Evolutionary conservation across 2,113 vertebrate species (phyloP), one percentile per base, ranked within the genome.

Genomic region (Channa maculata): DNA sequence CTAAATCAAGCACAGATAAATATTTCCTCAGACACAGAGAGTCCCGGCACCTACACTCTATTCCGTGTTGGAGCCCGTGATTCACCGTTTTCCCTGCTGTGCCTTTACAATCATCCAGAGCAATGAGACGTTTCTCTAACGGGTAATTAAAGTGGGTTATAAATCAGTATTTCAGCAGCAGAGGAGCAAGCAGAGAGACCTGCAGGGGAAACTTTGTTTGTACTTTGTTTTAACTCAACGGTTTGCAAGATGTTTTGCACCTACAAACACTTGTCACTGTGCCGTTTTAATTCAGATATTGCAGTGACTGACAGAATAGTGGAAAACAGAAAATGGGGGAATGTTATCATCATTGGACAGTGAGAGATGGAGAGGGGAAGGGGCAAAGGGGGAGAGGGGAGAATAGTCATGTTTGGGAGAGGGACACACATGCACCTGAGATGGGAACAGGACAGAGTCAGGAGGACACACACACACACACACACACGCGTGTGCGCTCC

Each of bases 91-190:
- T 36, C 68, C 72, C 71, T 8, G 24, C 65, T 50, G 65, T 5
- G 3, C 49, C 33, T 64, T 45, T 53, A 65, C 49, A 24, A 62
- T 41, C 54, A 73, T 67, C 39, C 63, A n/a, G 58, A 61, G 61
- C 64, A 53, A 64, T 24, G 48, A 74, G 60, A 54, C 14, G 57
- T 78, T 70, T 60, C 73, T 71, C 58, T 71, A 65, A 66, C 62
- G 54, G 70, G 57, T 77, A 71, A 86, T 68, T 65, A 15, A 84
- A 77, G 57, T 9, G 3, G 24, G 33, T 66, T 75, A 73, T 71
- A 58, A 77, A 88, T 83, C 62, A 80, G 71, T 80, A 13, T 66
- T 76, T 24, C 53, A 48, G 51, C 36, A 7, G 46, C 5, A n/a
- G 62, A 62, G 64, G 36, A 83, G 62, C 65, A 43, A 63, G 66